Percentiles rank a stretch among this genome's conserved stretches.
phyloP scores from a whole-genome alignment of 2,113 vertebrate genomes.

The Corythaixoides concolor region DNA sequence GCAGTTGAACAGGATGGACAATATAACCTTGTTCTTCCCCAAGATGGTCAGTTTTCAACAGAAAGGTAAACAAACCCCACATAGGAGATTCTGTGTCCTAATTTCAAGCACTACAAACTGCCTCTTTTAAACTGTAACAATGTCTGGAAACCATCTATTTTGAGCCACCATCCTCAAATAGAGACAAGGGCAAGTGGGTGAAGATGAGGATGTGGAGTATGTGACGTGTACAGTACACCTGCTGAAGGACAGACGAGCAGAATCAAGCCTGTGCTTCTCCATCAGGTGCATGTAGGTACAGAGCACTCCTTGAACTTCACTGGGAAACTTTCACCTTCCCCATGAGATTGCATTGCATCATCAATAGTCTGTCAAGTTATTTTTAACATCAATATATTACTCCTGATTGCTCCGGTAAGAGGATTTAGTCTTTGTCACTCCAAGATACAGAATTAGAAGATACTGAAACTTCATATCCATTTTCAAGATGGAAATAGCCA shows the following conservation, averaged over 20 bases:
- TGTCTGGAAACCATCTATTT: background rate
- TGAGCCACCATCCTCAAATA: background rate
- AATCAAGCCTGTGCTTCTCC: background rate
- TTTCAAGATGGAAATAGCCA: background rate
- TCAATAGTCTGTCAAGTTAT: background rate
- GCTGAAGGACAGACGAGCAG: background rate
- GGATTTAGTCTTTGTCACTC: background rate
- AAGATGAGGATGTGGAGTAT: background rate
- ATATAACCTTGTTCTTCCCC: background rate
- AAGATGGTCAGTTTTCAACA: background rate
- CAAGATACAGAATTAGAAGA: background rate
- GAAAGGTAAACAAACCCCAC: background rate
- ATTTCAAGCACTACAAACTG: background rate
- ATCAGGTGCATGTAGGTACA: background rate
- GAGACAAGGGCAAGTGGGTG: background rate
- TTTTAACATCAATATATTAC: background rate
- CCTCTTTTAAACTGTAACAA: background rate
- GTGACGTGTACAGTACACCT: accelerated
- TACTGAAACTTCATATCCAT: background rate
- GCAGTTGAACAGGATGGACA: background rate
- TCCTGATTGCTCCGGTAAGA: background rate
- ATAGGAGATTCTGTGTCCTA: background rate
- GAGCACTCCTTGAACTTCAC: background rate
- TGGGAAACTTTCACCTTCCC: background rate
- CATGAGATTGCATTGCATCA: accelerated